These are phyloP conservation scores for Mythimna ferrago DNA, from an alignment of 2,888 invertebrate genomes.

Conservation along the genomic window DNA sequence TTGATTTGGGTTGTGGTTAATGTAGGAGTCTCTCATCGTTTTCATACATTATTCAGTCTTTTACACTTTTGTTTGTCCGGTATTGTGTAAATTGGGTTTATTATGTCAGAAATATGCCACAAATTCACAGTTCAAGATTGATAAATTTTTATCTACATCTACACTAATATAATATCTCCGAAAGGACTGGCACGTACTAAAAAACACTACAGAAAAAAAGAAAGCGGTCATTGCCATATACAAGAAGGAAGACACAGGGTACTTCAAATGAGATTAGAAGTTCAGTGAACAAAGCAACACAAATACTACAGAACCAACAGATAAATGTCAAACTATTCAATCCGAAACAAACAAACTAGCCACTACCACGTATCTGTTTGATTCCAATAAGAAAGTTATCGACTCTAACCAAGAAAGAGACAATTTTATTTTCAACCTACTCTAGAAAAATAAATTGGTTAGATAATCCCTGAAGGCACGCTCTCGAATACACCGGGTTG, in stretches of 20 bases:
- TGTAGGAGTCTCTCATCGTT: not conserved
- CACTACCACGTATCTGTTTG: constrained; percentile 3
- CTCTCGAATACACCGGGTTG: constrained; percentile 13
- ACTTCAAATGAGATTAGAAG: not conserved
- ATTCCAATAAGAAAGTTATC: constrained; percentile 23
- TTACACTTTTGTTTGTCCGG: not conserved
- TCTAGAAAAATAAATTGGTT: constrained; percentile 42
- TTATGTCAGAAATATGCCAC: not conserved
- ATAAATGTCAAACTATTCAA: not conserved
- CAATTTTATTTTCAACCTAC: constrained; percentile 14
- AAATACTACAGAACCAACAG: not conserved
- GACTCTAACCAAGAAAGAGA: constrained; percentile 6
- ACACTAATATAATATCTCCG: too few species aligned
- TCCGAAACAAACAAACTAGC: constrained; percentile 1
- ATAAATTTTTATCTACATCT: too few species aligned
- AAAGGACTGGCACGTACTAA: not conserved
- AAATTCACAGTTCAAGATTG: not conserved
- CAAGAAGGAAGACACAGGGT: not conserved
- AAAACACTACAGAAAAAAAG: not conserved
- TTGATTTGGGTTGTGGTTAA: not conserved
- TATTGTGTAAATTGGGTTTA: not conserved
- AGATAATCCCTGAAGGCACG: constrained; percentile 31
- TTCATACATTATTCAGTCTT: constrained; percentile 9
- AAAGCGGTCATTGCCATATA: too few species aligned
- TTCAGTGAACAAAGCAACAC: too few species aligned